Conservation (phyloP, 2,797 vertebrate genomes). For the Petrocephalus sullivani region DNA sequence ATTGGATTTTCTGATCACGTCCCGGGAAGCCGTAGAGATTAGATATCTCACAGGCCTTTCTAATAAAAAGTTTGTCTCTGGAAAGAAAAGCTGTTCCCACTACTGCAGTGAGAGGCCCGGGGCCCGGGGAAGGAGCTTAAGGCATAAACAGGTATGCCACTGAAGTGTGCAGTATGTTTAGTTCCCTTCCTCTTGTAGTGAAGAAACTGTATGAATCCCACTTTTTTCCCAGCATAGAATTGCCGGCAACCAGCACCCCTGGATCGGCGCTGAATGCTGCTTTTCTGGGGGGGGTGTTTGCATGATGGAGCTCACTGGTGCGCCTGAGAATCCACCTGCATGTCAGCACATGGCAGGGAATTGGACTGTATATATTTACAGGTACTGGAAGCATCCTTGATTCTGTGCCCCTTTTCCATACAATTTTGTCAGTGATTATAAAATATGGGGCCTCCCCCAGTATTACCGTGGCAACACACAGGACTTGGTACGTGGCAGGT, state of each 20-base stretch:
- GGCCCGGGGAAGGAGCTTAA: not conserved
- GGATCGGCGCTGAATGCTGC: not conserved
- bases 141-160: not conserved
- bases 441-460: not conserved
- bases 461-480: not conserved
- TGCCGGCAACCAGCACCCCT: not conserved
- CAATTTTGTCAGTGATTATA: not conserved
- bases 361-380: not conserved
- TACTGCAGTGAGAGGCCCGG: not conserved
- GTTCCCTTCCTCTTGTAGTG: not conserved
- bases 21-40: not conserved
- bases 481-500: not conserved
- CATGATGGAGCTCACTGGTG: not conserved
- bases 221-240: not conserved
- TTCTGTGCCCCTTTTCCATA: not conserved
- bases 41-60: not conserved
- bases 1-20: not conserved
- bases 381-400: not conserved
- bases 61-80: constrained; percentile 1
- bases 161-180: not conserved
- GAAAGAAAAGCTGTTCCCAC: not conserved
- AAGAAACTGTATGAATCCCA: not conserved
- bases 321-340: not conserved
- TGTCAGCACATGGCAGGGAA: not conserved
- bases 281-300: not conserved